A percentile compares a stretch with the other conserved stretches of the same genome.
phyloP scores from a whole-genome alignment of 2,888 invertebrate species.

The Scaptomyza tumidula region DNA sequence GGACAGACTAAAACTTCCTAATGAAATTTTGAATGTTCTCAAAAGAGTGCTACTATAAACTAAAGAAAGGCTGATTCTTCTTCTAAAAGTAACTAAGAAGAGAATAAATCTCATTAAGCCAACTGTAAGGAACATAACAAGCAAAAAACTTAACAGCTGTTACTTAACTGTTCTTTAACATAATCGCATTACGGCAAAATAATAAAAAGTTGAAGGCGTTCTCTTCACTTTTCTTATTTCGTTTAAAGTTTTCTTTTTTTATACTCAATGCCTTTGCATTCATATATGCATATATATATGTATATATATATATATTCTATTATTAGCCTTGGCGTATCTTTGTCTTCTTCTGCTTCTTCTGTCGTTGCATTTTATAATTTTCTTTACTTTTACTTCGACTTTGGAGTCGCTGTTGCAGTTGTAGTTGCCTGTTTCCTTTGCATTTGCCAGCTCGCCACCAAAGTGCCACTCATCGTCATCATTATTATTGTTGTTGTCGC shows the following conservation, averaged over 20 bases:
- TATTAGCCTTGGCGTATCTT: conserved; percentile 63
- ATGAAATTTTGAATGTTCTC: too few relatives aligned
- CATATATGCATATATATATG: conserved; percentile 24
- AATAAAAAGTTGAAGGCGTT: conserved; percentile 41
- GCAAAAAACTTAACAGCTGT: neutral
- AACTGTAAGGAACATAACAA: too few relatives aligned
- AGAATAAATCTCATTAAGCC: too few relatives aligned
- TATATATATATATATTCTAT: conserved; percentile 46
- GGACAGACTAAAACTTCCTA: too few relatives aligned
- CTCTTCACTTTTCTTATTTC: conserved; percentile 42
- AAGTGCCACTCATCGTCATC: conserved; percentile 61
- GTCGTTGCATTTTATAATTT: conserved; percentile 57
- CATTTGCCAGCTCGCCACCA: conserved; percentile 40
- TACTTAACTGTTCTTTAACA: conserved; percentile 3
- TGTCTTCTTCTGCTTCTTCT: conserved; percentile 30
- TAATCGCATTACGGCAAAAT: neutral
- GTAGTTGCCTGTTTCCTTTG: conserved; percentile 50
- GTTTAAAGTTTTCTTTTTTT: conserved; percentile 16
- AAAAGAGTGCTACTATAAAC: too few relatives aligned
- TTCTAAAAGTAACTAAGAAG: too few relatives aligned
- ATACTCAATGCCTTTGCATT: conserved; percentile 28
- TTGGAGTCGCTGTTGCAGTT: conserved; percentile 29
- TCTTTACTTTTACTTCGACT: conserved; percentile 56
- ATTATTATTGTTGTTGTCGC: conserved; percentile 41
- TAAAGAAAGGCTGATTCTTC: too few relatives aligned